These are phyloP conservation scores for Neoniphon sammara DNA, from an alignment of 2,797 vertebrate species.

Conservation along the genomic window DNA sequence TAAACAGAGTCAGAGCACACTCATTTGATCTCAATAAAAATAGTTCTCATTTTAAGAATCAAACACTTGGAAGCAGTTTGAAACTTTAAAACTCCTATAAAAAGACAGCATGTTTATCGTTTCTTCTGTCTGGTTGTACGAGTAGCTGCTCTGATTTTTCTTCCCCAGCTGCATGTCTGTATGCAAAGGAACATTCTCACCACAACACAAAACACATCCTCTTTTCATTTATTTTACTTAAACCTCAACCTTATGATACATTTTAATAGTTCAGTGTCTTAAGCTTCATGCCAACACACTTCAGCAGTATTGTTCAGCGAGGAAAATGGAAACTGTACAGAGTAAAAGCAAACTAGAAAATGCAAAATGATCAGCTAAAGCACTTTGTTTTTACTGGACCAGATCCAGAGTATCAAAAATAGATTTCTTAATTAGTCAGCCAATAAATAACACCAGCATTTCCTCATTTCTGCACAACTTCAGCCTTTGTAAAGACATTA, in stretches of 20 bases:
- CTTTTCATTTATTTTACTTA: conserved; percentile 39
- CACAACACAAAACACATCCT: conserved; percentile 19
- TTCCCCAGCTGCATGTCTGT: too few species aligned
- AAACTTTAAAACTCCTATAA: too few species aligned
- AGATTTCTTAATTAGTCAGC: conserved; percentile 53
- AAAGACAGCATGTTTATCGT: too few species aligned
- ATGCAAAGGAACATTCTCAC: not conserved
- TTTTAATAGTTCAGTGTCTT: conserved; percentile 35
- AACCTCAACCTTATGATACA: conserved; percentile 51
- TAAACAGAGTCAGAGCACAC: too few species aligned
- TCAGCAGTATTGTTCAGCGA: conserved; percentile 29
- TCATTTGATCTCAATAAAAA: too few species aligned
- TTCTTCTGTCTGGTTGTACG: too few species aligned
- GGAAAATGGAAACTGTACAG: conserved; percentile 51
- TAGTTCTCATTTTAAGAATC: too few species aligned
- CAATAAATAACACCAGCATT: conserved; percentile 60
- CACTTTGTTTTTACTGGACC: conserved; percentile 18
- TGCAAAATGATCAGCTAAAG: conserved; percentile 35
- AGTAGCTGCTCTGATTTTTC: too few species aligned
- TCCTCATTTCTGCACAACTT: conserved; percentile 11
- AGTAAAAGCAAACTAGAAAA: conserved; percentile 44
- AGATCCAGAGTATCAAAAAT: conserved; percentile 69
- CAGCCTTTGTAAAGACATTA: not conserved
- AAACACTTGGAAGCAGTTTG: too few species aligned
- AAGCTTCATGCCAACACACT: conserved; percentile 41